phyloP scores from a whole-genome alignment of 1,140 invertebrate species.

The Dreissena rostriformis region DNA sequence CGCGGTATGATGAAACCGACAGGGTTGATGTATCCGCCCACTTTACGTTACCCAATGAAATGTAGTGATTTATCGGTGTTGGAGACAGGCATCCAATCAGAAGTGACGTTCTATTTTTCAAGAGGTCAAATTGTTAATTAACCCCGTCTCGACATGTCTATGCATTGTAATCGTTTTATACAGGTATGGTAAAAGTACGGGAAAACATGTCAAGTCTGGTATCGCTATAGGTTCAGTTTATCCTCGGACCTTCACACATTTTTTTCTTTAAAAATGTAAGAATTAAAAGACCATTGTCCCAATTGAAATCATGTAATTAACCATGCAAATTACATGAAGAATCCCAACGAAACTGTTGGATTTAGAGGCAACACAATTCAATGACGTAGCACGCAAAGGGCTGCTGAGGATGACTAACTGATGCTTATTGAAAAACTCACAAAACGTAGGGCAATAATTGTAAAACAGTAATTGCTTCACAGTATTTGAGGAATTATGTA shows the following conservation, averaged over 20 bases:
- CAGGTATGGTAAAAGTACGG: conserved; percentile 41
- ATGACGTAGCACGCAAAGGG: conserved; percentile 54
- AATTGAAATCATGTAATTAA: no score
- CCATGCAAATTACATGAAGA: no score
- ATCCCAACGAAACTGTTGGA: no score
- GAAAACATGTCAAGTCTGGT: conserved; percentile 52
- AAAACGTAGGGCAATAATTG: no score
- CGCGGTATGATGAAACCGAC: conserved; percentile 71
- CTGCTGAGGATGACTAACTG: conserved; percentile 46
- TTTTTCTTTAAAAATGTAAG: no score
- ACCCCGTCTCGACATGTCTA: conserved; percentile 62
- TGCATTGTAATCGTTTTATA: conserved; percentile 38
- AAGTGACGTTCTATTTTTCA: no score
- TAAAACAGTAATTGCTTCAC: no score
- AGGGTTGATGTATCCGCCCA: conserved; percentile 61
- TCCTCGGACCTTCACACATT: no score
- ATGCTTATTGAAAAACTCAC: conserved; percentile 14
- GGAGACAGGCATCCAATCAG: no score
- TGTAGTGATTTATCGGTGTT: conserved; percentile 2
- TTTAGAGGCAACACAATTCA: conserved; percentile 16
- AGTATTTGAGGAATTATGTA: no score
- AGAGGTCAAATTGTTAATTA: no score
- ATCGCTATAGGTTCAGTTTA: neutral
- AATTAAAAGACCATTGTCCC: no score
- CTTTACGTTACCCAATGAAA: conserved; percentile 65